Base-by-base conservation (phyloP, 2,797 vertebrate genomes). In the Sphaeramia orbicularis region DNA sequence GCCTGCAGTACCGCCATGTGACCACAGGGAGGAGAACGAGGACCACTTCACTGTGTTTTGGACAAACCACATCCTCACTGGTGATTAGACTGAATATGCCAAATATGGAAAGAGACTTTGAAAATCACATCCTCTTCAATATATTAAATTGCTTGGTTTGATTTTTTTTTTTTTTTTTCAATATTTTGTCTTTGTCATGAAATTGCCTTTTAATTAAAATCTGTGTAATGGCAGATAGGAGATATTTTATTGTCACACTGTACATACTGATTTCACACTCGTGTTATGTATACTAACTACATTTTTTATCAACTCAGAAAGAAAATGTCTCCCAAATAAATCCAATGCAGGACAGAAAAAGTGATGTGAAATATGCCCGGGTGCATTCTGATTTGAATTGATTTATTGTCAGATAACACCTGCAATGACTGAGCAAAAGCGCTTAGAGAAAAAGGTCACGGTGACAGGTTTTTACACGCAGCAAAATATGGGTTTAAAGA, bases 11-110 rank as follows among this genome's bases (percentile, higher is more conserved):
- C 38, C 43, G 42, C 36, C 11, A 10, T 48, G 27, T 68, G 37
- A 56, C 86, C 91, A 92, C 84, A 52, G 9, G 84, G 63, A 78
- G 87, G 89, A 47, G 84, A 49, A 48, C 73, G 81, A 65, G 69
- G 49, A 65, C 84, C 14, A 42, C 66, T 18, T 51, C 62, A 27
- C 1, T 14, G 5, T 11, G 9, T 30, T 16, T 16, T 10, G 14
- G 40, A 62, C 7, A 55, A 50, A 41, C 4, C n/a, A 16, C 15
- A 50, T 50, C 14, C 37, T 42, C 7, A 14, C 6, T n/a, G 48
- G 36, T 58, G 19, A 43, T 0, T 24, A 32, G 10, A 53, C 18
- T 80, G 30, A 32, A 32, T 32, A 9, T 32, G 10, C 56, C 15
- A 41, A 35, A 49, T 12, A 37, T 49, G 16, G n/a, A 62, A 16